Evolutionary conservation across 1,140 invertebrate genomes (phyloP), one percentile per base, ranked within the genome.

Genomic region (Drosophila lacteicornis): DNA sequence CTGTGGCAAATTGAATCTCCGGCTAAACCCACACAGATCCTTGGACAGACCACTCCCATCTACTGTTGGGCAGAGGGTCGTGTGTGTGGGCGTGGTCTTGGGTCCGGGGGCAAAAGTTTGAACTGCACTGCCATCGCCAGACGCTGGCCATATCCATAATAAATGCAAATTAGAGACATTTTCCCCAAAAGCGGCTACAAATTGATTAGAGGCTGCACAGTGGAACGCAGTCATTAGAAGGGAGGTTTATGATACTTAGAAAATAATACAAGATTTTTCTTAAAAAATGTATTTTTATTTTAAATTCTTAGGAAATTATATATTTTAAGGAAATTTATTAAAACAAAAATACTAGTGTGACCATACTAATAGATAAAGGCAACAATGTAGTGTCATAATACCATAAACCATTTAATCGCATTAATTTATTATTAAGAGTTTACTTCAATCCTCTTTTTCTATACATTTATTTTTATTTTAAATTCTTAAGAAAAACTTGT

Each of bases 121-220:
- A 82, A 85, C 81, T 80, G 88, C 74, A 84, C 73, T 91, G 90
- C 80, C 90, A 91, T 50, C 57, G 77, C 56, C 90, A 91, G 90
- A 91, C 85, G 82, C 62, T 57, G 58, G 58, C 60, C 76, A 80
- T 74, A 91, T 91, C 87, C 83, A 91, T 91, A 90, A 91, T 92
- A 91, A 91, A 91, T 91, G 90, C 82, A 91, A 91, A 91, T 91
- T 80, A 85, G 91, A 80, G 71, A 79, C 86, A 90, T 91, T 83
- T 85, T 79, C 71, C 79, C 86, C 69, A 70, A 88, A 71, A 74
- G 55, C 85, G 73, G 76, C 67, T 73, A 80, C 75, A 91, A 91
- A 90, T 91, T 91, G 87, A 91, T 90, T 91, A 91, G 74, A 71
- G 74, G 42, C 49, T 25, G 82, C 59, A 88, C 88, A 80, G 76